phyloP scores from a whole-genome alignment of 2,888 invertebrate genomes.

The Blastobasis lacticolella region DNA sequence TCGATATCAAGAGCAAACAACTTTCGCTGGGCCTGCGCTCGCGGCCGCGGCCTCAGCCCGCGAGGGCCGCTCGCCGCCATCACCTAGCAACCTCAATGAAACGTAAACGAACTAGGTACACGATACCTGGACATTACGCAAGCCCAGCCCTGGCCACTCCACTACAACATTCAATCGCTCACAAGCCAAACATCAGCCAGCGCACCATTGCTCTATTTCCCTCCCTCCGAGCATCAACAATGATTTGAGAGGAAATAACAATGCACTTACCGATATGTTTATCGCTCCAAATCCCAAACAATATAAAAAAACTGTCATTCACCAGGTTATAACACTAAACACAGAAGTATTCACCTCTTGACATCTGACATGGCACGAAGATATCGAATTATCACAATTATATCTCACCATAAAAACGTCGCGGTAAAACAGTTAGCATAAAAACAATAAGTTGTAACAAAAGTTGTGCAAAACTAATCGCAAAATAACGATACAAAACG shows the following conservation, averaged over 20 bases:
- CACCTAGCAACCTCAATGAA: slow-evolving; percentile 21
- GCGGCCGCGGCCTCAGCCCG: slow-evolving; percentile 18
- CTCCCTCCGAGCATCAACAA: slow-evolving; percentile 18
- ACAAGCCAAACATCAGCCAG: slow-evolving; percentile 16
- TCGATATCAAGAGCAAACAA: slow-evolving; percentile 62
- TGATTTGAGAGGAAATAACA: slow-evolving; percentile 32
- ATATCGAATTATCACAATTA: slow-evolving; percentile 43
- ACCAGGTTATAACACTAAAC: slow-evolving; percentile 63
- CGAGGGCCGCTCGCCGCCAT: slow-evolving; percentile 25
- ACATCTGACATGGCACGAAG: slow-evolving; percentile 65
- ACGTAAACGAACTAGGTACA: slow-evolving; percentile 19
- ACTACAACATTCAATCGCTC: slow-evolving; percentile 4
- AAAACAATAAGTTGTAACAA: slow-evolving; percentile 66
- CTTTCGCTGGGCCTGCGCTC: slow-evolving; percentile 45
- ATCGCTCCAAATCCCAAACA: slow-evolving; percentile 68
- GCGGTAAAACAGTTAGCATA: slow-evolving; percentile 54
- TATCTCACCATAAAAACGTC: slow-evolving; percentile 46
- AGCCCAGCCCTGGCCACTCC: slow-evolving; percentile 19
- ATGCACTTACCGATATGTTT: slow-evolving; percentile 62
- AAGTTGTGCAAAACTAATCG: slow-evolving; percentile 66
- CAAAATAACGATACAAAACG: slow-evolving; percentile 71
- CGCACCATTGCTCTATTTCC: background rate
- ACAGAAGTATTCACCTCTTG: slow-evolving; percentile 68
- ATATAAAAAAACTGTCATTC: slow-evolving; percentile 62
- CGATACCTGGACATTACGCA: slow-evolving; percentile 38